Conservation (phyloP, 2,888 invertebrate species). For the Philopedon plagiatum region DNA sequence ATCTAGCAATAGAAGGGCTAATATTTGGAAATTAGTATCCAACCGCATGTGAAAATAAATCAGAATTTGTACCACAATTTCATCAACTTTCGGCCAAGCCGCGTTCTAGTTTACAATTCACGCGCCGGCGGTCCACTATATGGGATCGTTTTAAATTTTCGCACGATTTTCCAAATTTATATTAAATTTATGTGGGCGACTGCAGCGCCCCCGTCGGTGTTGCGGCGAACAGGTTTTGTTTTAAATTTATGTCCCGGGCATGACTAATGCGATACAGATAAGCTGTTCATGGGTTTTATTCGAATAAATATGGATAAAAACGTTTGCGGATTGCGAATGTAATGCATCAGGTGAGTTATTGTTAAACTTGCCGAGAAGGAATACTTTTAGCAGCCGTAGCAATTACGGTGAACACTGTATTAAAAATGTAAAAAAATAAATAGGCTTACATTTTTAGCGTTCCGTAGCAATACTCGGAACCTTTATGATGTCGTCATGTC, state of each 20-base stretch:
- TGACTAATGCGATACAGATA: constrained; percentile 26
- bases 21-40: constrained; percentile 27
- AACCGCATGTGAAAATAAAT: constrained; percentile 29
- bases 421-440: too few species aligned
- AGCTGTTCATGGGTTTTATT: constrained; percentile 18
- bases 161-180: constrained; percentile 20
- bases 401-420: too few species aligned
- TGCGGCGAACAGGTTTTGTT: constrained; percentile 27
- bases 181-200: constrained; percentile 22
- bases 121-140: constrained; percentile 20
- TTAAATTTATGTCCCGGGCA: constrained; percentile 18
- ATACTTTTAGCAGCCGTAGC: too few species aligned
- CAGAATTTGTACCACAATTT: constrained; percentile 22
- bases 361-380: not conserved
- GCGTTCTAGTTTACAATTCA: not conserved
- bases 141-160: constrained; percentile 15
- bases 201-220: constrained; percentile 23
- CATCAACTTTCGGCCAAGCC: constrained; percentile 23
- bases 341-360: not conserved
- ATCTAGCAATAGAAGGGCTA: not conserved
- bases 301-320: constrained; percentile 23
- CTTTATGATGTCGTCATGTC: too few species aligned
- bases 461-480: too few species aligned
- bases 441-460: too few species aligned
- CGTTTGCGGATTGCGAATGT: not conserved